phyloP scores from a whole-genome alignment of 2,797 vertebrate genomes.

The Antennarius maculatus region DNA sequence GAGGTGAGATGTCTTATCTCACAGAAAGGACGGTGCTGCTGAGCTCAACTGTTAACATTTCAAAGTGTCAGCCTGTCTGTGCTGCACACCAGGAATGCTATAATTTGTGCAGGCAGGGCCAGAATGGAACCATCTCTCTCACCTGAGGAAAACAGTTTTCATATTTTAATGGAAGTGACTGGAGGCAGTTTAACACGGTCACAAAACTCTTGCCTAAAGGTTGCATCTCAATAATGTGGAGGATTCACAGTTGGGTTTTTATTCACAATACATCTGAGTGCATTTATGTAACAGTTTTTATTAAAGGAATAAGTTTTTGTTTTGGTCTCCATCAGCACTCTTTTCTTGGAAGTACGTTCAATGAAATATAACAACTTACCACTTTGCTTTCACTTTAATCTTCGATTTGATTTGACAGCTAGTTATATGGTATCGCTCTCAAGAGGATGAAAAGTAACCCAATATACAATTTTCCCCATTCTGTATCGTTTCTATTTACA shows the following conservation, averaged over 20 bases:
- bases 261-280: no score
- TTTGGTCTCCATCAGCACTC: no score
- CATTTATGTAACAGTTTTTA: no score
- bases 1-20: constrained; percentile 19
- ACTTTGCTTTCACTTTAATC: no score
- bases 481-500: constrained; percentile 1
- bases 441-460: constrained; percentile 5
- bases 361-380: no score
- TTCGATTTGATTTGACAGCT: no score
- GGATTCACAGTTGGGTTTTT: no score
- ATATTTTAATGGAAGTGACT: constrained; percentile 27
- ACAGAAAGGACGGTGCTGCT: constrained; percentile 22
- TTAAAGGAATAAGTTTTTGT: no score
- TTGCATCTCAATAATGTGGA: not conserved
- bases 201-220: constrained; percentile 1
- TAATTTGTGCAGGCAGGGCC: constrained; percentile 1
- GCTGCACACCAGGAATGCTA: constrained; percentile 24
- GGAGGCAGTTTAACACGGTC: constrained; percentile 21
- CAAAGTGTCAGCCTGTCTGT: constrained; percentile 38
- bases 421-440: constrained; percentile 1
- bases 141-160: constrained; percentile 9
- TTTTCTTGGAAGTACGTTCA: no score
- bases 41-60: constrained; percentile 41
- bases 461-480: not conserved
- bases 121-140: not conserved